phyloP scores from a whole-genome alignment of 2,797 vertebrate species.

The Buphagus erythrorhynchus region DNA sequence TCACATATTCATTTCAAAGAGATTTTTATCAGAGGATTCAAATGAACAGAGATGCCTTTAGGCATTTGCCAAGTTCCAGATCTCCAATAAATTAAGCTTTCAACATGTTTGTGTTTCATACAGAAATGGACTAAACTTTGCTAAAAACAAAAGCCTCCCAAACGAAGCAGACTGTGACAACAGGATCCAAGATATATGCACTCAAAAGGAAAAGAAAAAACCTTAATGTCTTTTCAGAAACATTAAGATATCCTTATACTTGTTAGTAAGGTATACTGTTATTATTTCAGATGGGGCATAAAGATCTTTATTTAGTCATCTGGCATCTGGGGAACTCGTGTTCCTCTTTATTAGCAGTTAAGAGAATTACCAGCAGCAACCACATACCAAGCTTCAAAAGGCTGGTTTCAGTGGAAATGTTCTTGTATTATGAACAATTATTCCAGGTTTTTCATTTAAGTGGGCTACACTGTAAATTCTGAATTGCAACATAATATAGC shows the following conservation, averaged over 20 bases:
- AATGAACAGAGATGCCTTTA: slow-evolving; percentile 19
- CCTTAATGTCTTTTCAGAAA: background rate
- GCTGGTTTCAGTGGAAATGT: background rate
- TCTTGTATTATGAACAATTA: background rate
- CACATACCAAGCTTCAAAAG: slow-evolving; percentile 2
- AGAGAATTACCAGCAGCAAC: slow-evolving; percentile 30
- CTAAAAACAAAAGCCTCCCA: slow-evolving; percentile 27
- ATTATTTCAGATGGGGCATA: background rate
- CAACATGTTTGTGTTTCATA: background rate
- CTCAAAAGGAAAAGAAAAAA: background rate
- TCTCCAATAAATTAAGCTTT: slow-evolving; percentile 26
- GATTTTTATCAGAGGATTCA: slow-evolving; percentile 42
- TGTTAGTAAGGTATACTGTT: slow-evolving; percentile 25
- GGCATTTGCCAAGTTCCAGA: slow-evolving; percentile 28
- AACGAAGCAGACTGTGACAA: slow-evolving; percentile 5
- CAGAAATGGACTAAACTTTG: background rate
- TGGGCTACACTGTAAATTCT: slow-evolving; percentile 74
- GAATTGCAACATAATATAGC: slow-evolving; percentile 69
- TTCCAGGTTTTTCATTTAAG: slow-evolving; percentile 75
- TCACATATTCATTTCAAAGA: slow-evolving; percentile 33
- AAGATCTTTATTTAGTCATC: background rate
- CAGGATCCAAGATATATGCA: background rate
- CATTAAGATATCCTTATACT: background rate
- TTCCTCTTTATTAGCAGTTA: background rate
- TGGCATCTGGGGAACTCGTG: background rate